Evolutionary conservation across 2,888 invertebrate genomes (phyloP).

Genomic region (Patella depressa): DNA sequence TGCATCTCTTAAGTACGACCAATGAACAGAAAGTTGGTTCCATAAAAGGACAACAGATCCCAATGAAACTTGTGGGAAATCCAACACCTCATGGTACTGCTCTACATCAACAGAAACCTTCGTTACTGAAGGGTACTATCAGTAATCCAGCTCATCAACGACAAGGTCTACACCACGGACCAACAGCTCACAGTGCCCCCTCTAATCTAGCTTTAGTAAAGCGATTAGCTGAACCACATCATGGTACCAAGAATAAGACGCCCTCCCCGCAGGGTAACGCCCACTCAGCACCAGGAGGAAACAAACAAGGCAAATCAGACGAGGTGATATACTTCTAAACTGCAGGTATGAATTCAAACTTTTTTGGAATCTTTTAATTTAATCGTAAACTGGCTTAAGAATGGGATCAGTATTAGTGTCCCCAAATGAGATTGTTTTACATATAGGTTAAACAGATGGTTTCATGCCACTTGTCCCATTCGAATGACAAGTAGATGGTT

Average conservation of each 20-base stretch:
- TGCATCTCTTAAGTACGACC: slow-evolving; percentile 83
- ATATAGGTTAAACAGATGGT: too few relatives aligned
- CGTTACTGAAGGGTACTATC: slow-evolving; percentile 19
- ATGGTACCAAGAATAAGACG: slow-evolving; percentile 36
- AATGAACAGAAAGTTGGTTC: slow-evolving; percentile 82
- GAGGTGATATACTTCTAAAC: slow-evolving; percentile 53
- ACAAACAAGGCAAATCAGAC: slow-evolving; percentile 24
- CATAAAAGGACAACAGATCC: slow-evolving; percentile 88
- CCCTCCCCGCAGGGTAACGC: neutral
- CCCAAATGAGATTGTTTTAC: too few relatives aligned
- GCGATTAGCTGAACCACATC: slow-evolving; percentile 57
- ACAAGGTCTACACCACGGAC: slow-evolving; percentile 17
- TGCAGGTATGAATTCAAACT: slow-evolving; percentile 16
- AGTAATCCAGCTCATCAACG: slow-evolving; percentile 25
- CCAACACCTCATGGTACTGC: slow-evolving; percentile 26
- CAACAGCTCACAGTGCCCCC: slow-evolving; percentile 35
- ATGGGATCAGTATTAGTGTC: too few relatives aligned
- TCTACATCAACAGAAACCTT: slow-evolving; percentile 1
- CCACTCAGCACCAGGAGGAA: neutral
- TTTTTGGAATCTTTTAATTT: neutral
- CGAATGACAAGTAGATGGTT: too few relatives aligned
- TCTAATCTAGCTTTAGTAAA: slow-evolving; percentile 48
- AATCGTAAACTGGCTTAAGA: too few relatives aligned
- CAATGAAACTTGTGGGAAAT: slow-evolving; percentile 83
- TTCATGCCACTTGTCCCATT: too few relatives aligned